A percentile compares a stretch with the other conserved stretches of the same genome.
Conservation (phyloP, 2,113 vertebrate species). For the Austrofundulus limnaeus region DNA sequence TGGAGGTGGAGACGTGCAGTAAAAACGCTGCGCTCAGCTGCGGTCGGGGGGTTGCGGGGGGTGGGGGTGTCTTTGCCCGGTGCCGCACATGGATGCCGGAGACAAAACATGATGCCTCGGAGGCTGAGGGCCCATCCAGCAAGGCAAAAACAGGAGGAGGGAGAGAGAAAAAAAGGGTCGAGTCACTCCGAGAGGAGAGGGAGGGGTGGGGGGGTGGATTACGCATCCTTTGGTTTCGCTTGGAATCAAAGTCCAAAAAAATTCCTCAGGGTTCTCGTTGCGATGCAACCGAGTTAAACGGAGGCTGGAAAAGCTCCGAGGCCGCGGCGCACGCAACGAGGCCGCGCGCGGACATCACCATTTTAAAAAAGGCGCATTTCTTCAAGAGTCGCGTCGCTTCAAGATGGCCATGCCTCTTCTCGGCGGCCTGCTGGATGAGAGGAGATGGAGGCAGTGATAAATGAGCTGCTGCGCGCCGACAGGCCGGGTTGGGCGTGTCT, state of each 20-base stretch:
- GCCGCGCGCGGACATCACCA: constrained; percentile 56
- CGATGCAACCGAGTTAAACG: constrained; percentile 71
- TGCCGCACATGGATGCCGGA: constrained; percentile 73
- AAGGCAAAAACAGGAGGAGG: constrained; percentile 53
- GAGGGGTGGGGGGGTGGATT: constrained; percentile 57
- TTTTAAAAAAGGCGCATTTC: constrained; percentile 57
- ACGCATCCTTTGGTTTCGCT: constrained; percentile 78
- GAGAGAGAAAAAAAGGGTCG: constrained; percentile 80
- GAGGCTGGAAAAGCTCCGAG: constrained; percentile 66
- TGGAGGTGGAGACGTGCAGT: constrained; percentile 53
- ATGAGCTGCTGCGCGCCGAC: constrained; percentile 59
- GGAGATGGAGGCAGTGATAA: constrained; percentile 47
- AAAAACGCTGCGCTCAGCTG: constrained; percentile 35
- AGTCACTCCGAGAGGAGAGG: constrained; percentile 77
- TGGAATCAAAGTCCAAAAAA: constrained; percentile 77
- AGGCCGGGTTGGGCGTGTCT: constrained; percentile 80
- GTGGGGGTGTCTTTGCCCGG: constrained; percentile 58
- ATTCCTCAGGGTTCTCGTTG: constrained; percentile 75
- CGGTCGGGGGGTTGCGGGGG: constrained; percentile 15
- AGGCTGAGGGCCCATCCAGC: constrained; percentile 77
- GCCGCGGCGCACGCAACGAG: constrained; percentile 35
- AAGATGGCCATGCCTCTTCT: constrained; percentile 57
- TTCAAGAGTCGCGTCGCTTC: constrained; percentile 22
- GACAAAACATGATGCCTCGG: constrained; percentile 82
- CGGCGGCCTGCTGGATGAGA: constrained; percentile 33